Conservation (phyloP, 2,113 vertebrate species). For the Acinonyx jubatus region DNA sequence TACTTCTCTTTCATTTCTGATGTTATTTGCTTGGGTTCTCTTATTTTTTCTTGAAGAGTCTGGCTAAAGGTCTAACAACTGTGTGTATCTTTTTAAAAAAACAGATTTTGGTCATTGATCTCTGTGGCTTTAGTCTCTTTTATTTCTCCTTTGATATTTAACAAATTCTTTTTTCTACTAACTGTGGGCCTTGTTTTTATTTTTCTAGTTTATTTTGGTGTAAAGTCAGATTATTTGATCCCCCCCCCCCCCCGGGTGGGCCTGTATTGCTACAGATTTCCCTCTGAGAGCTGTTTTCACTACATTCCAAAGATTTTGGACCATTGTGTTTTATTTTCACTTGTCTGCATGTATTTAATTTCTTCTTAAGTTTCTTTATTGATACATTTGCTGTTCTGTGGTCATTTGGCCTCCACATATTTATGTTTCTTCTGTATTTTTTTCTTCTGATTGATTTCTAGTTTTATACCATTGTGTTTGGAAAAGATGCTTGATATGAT, state of each 20-base stretch:
- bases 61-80: neutral
- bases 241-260: neutral
- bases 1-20: neutral
- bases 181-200: neutral
- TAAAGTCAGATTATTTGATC: neutral
- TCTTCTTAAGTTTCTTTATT: neutral
- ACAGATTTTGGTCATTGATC: neutral
- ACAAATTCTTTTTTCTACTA: neutral
- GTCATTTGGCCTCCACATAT: neutral
- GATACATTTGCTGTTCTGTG: neutral
- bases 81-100: neutral
- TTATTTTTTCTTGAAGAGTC: neutral
- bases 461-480: neutral
- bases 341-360: neutral
- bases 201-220: neutral
- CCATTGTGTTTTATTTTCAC: neutral
- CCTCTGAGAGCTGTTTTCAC: neutral
- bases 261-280: neutral
- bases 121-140: neutral
- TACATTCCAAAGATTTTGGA: neutral
- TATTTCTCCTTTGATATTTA: neutral
- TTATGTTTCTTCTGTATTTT: neutral
- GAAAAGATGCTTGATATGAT: neutral
- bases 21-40: neutral
- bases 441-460: neutral